Evolutionary conservation across 2,888 invertebrate species (phyloP).

Genomic region (Thalpophila matura): DNA sequence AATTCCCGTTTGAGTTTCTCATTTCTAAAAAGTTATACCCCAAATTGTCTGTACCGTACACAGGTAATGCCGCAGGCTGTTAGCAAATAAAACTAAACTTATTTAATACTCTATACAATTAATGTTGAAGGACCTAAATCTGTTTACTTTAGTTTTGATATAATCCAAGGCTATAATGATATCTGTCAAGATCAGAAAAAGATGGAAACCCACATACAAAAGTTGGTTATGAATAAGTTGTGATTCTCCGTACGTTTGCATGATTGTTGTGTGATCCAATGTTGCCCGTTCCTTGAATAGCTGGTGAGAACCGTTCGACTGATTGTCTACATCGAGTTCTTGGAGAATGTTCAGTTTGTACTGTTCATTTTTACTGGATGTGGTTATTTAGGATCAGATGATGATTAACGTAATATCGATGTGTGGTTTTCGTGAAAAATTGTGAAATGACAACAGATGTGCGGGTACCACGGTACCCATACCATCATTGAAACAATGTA

Average conservation of each 20-base stretch:
- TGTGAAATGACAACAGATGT: too few species aligned
- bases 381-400: background rate
- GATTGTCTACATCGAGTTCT: slow-evolving; percentile 8
- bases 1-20: background rate
- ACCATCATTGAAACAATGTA: background rate
- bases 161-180: background rate
- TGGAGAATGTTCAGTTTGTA: background rate
- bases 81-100: slow-evolving; percentile 1
- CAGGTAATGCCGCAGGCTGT: slow-evolving; percentile 6
- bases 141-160: background rate
- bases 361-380: too few species aligned
- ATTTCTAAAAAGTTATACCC: slow-evolving; percentile 2
- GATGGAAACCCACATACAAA: background rate
- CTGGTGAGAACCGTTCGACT: slow-evolving; percentile 20
- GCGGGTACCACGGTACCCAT: too few species aligned
- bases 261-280: slow-evolving; percentile 36
- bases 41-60: background rate
- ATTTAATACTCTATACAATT: background rate
- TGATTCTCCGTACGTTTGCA: slow-evolving; percentile 16
- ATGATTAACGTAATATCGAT: too few species aligned
- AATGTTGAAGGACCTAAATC: background rate
- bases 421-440: too few species aligned
- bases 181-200: background rate
- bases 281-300: slow-evolving; percentile 33
- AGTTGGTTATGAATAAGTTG: slow-evolving; percentile 9